These are phyloP conservation scores for Lycocorax pyrrhopterus DNA, from an alignment of 2,113 vertebrate genomes.

Conservation along the genomic window DNA sequence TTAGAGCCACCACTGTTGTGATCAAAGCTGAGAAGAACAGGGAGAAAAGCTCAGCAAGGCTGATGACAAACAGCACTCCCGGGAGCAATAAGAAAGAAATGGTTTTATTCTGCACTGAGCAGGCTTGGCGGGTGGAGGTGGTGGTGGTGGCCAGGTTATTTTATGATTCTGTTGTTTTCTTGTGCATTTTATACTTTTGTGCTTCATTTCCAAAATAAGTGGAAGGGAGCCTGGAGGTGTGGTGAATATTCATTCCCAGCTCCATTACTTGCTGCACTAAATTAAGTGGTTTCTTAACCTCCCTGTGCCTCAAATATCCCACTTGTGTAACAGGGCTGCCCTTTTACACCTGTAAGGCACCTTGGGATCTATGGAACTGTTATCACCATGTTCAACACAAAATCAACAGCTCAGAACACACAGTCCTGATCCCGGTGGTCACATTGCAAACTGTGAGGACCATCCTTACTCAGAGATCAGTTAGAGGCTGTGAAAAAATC, in stretches of 20 bases:
- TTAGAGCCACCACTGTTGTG: not conserved
- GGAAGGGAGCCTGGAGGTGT: not conserved
- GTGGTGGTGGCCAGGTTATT: not conserved
- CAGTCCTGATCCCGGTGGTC: not conserved
- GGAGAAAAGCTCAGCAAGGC: not conserved
- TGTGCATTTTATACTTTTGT: not conserved
- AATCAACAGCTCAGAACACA: not conserved
- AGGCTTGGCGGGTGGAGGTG: not conserved
- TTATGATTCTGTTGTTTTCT: not conserved
- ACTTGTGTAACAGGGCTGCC: not conserved
- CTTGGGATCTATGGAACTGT: not conserved
- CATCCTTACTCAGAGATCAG: not conserved
- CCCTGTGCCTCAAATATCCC: not conserved
- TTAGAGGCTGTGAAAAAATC: not conserved
- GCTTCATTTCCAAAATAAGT: not conserved
- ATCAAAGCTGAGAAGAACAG: not conserved
- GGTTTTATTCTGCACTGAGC: not conserved
- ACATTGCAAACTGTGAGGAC: rapidly evolving
- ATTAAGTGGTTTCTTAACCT: not conserved
- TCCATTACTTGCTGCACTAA: not conserved
- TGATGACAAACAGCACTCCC: not conserved
- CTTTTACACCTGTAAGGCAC: not conserved
- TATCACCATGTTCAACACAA: not conserved
- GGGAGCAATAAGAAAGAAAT: not conserved
- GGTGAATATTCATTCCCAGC: not conserved